Conservation (phyloP, 2,113 vertebrate genomes). For the Pterocles burchelli region DNA sequence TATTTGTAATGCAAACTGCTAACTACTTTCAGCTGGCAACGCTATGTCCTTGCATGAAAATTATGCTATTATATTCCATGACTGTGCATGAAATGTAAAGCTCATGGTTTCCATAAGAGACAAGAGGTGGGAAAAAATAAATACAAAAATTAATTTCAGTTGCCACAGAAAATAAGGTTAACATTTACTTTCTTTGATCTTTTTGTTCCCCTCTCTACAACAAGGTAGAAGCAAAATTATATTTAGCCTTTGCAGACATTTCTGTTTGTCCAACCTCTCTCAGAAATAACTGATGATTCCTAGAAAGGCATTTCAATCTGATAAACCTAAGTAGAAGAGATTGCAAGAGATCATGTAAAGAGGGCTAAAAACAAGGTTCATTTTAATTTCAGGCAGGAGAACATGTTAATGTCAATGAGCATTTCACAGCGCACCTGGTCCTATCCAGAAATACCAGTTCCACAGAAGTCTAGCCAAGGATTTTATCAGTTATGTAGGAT, state of each 20-base stretch:
- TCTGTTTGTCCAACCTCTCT: slow-evolving; percentile 34
- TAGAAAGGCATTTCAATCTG: slow-evolving; percentile 45
- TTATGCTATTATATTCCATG: slow-evolving; percentile 68
- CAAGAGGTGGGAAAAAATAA: neutral
- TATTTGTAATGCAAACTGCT: slow-evolving; percentile 77
- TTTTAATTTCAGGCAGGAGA: slow-evolving; percentile 30
- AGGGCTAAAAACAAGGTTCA: neutral
- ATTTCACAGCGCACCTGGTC: slow-evolving; percentile 46
- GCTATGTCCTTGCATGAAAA: slow-evolving; percentile 76
- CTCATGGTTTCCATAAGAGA: slow-evolving; percentile 51
- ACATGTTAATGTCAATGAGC: slow-evolving; percentile 21
- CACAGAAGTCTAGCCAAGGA: slow-evolving; percentile 19
- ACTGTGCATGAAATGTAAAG: slow-evolving; percentile 68
- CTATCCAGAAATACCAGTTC: slow-evolving; percentile 17
- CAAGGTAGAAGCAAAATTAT: slow-evolving; percentile 4
- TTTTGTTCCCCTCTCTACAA: neutral
- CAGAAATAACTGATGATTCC: slow-evolving; percentile 36
- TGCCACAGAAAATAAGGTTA: neutral
- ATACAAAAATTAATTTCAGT: neutral
- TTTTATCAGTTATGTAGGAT: slow-evolving; percentile 25
- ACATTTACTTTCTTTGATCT: slow-evolving; percentile 17
- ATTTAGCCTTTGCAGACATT: slow-evolving; percentile 42
- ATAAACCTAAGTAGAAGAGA: slow-evolving; percentile 15
- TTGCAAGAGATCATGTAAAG: neutral
- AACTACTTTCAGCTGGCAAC: slow-evolving; percentile 77